phyloP scores from a whole-genome alignment of 2,113 vertebrate species.

The Antechinus stuartii region DNA sequence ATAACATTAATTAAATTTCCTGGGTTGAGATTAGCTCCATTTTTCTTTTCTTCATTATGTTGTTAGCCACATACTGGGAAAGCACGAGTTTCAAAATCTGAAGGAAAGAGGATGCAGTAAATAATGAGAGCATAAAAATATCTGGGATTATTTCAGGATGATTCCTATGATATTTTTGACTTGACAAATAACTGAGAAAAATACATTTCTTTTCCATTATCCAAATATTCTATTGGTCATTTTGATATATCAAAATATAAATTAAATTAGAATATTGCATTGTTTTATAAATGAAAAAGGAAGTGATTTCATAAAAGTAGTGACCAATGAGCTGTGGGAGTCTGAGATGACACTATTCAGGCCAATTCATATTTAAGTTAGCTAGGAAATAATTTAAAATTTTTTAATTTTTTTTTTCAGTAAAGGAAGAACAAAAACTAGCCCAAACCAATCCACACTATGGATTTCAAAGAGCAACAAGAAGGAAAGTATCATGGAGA shows the following conservation, averaged over 20 bases:
- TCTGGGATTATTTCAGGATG: neutral
- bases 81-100: conserved; percentile 34
- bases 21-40: conserved; percentile 1
- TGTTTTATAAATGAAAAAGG: conserved; percentile 62
- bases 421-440: conserved; percentile 92
- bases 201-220: neutral
- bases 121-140: neutral
- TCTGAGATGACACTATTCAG: conserved; percentile 8
- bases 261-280: conserved; percentile 33
- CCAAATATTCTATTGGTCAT: conserved; percentile 24
- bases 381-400: neutral
- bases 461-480: conserved; percentile 95
- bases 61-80: neutral
- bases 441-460: conserved; percentile 89
- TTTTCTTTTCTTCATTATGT: neutral
- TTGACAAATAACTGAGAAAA: neutral
- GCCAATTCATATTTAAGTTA: neutral
- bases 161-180: neutral
- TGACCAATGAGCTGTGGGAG: neutral
- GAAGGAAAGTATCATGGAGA: conserved; percentile 91
- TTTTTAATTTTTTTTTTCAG: conserved; percentile 81
- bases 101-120: conserved; percentile 31
- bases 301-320: conserved; percentile 46
- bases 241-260: conserved; percentile 37
- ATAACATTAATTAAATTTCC: neutral